These are phyloP conservation scores for Meloidogyne exigua DNA, from an alignment of 1,140 invertebrate species.

Conservation along the genomic window DNA sequence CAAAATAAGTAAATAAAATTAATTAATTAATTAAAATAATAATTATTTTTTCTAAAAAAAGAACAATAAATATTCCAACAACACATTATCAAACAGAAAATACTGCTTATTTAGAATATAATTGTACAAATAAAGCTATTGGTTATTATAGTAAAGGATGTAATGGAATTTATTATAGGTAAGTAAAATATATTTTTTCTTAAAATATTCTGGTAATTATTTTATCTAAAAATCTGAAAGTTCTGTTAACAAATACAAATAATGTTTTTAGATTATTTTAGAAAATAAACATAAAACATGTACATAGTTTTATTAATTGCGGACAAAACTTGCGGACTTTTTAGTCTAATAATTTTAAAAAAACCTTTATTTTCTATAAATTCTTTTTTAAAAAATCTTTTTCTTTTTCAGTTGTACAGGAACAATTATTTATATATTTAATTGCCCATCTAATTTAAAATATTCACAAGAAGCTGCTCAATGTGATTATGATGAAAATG, in stretches of 20 bases:
- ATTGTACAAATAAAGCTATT: conserved; percentile 21
- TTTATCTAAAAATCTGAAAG: no score
- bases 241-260: no score
- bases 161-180: conserved; percentile 14
- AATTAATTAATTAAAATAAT: no score
- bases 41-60: background rate
- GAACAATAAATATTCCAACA: background rate
- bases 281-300: background rate
- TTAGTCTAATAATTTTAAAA: no score
- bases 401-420: conserved; percentile 14
- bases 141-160: conserved; percentile 20
- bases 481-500: conserved; percentile 24
- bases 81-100: background rate
- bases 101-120: background rate
- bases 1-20: no score
- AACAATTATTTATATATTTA: background rate
- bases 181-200: background rate
- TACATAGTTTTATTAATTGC: no score
- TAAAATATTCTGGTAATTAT: no score
- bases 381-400: background rate
- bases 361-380: no score
- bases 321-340: no score
- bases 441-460: conserved; percentile 14
- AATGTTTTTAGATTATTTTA: no score
- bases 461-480: conserved; percentile 8